phyloP scores from a whole-genome alignment of 2,113 vertebrate species.

The Willisornis vidua region DNA sequence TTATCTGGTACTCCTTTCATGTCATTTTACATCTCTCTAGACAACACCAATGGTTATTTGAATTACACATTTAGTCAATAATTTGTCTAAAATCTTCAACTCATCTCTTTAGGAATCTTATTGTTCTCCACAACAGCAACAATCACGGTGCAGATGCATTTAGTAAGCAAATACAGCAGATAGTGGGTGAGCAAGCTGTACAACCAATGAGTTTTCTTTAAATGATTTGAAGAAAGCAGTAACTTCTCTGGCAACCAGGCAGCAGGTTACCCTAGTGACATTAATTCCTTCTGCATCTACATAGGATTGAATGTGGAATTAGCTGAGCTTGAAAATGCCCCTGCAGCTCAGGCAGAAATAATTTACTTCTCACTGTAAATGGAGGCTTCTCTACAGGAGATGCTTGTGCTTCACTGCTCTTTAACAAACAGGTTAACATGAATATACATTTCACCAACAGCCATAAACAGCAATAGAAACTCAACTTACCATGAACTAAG shows the following conservation, averaged over 20 bases:
- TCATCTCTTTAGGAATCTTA: background rate
- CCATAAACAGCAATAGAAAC: background rate
- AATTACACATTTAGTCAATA: background rate
- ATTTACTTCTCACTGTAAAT: background rate
- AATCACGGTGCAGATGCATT: background rate
- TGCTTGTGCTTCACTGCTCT: background rate
- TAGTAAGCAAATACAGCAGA: background rate
- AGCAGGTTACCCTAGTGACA: constrained; percentile 27
- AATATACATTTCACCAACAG: background rate
- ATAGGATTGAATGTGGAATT: background rate
- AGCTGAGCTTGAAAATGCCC: background rate
- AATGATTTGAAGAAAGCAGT: background rate
- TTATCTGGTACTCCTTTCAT: background rate
- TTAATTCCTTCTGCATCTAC: constrained; percentile 10
- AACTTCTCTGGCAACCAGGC: background rate
- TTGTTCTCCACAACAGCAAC: background rate
- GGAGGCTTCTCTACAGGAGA: background rate
- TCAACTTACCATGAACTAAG: background rate
- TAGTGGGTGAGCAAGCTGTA: background rate
- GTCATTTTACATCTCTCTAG: background rate
- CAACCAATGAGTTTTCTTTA: background rate
- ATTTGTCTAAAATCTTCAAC: background rate
- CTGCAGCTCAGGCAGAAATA: constrained; percentile 8
- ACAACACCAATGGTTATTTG: background rate
- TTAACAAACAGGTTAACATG: background rate